Evolutionary conservation across 2,113 vertebrate species (phyloP).

Genomic region (Seriola quinqueradiata): DNA sequence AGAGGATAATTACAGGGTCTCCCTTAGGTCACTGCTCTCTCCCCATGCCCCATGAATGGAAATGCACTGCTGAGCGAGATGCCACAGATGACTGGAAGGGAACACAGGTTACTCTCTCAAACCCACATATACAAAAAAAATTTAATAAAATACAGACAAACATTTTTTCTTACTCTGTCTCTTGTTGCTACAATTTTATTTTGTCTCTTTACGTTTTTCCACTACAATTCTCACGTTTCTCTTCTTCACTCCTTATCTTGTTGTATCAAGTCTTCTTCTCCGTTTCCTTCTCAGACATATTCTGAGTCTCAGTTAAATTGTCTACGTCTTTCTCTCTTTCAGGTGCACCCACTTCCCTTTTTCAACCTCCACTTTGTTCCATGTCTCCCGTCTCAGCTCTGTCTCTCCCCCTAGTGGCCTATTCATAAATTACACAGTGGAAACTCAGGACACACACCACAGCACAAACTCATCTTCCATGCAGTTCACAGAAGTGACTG

Average conservation of each 20-base stretch:
- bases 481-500: slow-evolving; percentile 33
- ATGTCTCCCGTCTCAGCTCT: slow-evolving; percentile 44
- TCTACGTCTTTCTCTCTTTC: slow-evolving; percentile 7
- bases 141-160: slow-evolving; percentile 7
- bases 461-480: slow-evolving; percentile 41
- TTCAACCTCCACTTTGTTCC: slow-evolving; percentile 19
- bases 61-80: slow-evolving; percentile 67
- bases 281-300: slow-evolving; percentile 30
- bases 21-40: slow-evolving; percentile 80
- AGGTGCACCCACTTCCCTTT: slow-evolving; percentile 26
- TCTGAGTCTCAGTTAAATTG: slow-evolving; percentile 29
- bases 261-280: slow-evolving; percentile 15
- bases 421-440: slow-evolving; percentile 20
- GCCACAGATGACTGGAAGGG: slow-evolving; percentile 55
- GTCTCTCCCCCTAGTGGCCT: slow-evolving; percentile 73
- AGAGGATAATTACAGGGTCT: slow-evolving; percentile 83
- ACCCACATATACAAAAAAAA: slow-evolving; percentile 37
- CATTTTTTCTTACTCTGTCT: slow-evolving; percentile 11
- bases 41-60: slow-evolving; percentile 69
- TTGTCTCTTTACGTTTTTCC: not conserved
- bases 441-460: not conserved
- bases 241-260: not conserved
- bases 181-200: slow-evolving; percentile 1
- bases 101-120: slow-evolving; percentile 63
- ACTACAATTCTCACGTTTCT: slow-evolving; percentile 21